Percentiles rank a stretch among this genome's conserved stretches.
phyloP scores from a whole-genome alignment of 2,888 invertebrate genomes.

The Pilophorus perplexus region DNA sequence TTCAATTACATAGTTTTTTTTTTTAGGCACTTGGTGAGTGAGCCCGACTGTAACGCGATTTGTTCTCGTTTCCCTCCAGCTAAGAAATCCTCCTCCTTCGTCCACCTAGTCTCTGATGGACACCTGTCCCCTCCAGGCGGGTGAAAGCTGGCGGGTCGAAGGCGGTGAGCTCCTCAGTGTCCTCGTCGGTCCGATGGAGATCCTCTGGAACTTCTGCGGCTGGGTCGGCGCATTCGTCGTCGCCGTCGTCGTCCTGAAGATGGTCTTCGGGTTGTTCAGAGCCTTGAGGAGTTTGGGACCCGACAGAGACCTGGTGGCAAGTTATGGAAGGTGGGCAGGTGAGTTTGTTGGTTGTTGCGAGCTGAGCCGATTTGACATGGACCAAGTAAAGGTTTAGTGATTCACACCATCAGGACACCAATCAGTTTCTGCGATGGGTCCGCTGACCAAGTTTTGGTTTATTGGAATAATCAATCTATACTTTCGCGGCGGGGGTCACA shows the following conservation, averaged over 20 bases:
- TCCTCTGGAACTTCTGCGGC: background rate
- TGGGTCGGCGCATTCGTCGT: slow-evolving; percentile 8
- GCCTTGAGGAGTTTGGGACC: background rate
- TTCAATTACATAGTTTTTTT: too few relatives aligned
- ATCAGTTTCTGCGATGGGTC: too few relatives aligned
- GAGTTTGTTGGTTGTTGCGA: background rate
- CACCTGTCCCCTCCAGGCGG: background rate
- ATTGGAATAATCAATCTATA: too few relatives aligned
- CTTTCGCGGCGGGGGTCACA: too few relatives aligned
- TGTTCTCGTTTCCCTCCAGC: too few relatives aligned
- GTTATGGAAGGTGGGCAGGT: slow-evolving; percentile 26
- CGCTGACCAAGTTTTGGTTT: too few relatives aligned
- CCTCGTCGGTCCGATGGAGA: background rate
- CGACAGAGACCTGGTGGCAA: background rate
- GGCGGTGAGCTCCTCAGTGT: background rate
- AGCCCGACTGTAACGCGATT: too few relatives aligned
- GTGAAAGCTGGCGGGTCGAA: slow-evolving; percentile 4
- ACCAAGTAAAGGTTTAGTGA: too few relatives aligned
- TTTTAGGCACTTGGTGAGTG: too few relatives aligned
- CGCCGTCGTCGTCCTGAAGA: background rate
- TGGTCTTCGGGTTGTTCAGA: background rate
- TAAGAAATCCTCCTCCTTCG: too few relatives aligned
- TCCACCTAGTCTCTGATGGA: background rate
- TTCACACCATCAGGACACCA: too few relatives aligned
- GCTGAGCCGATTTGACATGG: too few relatives aligned